Conservation (phyloP, 1,140 invertebrate genomes). For the Paramacrobiotus metropolitanus region DNA sequence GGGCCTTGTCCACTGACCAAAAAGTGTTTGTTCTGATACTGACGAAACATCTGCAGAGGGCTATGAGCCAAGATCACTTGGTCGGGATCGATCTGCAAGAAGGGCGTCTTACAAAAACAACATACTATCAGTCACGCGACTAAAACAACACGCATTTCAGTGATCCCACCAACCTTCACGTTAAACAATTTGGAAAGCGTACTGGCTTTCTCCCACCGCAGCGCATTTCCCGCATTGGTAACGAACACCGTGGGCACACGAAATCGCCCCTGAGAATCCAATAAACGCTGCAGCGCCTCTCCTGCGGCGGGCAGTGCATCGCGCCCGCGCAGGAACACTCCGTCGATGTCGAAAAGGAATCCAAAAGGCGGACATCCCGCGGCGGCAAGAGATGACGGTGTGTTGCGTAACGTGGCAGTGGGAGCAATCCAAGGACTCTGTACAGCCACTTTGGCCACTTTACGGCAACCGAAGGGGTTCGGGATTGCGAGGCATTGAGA, state of each 20-base stretch:
- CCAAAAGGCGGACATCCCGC: slow-evolving; percentile 31
- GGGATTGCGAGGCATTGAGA: no score
- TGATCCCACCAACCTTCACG: slow-evolving; percentile 24
- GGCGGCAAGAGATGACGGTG: no score
- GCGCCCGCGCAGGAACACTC: slow-evolving; percentile 39
- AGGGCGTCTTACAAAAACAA: slow-evolving; percentile 10
- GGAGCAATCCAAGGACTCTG: no score
- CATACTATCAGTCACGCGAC: not conserved
- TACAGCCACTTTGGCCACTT: no score
- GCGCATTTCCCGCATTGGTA: slow-evolving; percentile 39
- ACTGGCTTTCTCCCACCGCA: slow-evolving; percentile 34
- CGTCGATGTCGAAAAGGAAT: slow-evolving; percentile 45
- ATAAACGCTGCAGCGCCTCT: slow-evolving; percentile 30
- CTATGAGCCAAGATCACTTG: slow-evolving; percentile 47
- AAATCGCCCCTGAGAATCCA: slow-evolving; percentile 31
- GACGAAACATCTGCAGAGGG: slow-evolving; percentile 35
- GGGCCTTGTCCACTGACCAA: slow-evolving; percentile 44
- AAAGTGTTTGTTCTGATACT: slow-evolving; percentile 38
- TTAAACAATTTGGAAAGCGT: slow-evolving; percentile 37
- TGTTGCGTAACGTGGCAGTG: no score
- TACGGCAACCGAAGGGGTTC: no score
- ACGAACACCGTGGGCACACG: slow-evolving; percentile 41
- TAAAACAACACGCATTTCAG: not conserved
- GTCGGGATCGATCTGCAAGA: slow-evolving; percentile 28
- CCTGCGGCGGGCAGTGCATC: slow-evolving; percentile 35